Base-by-base conservation (phyloP, 2,888 invertebrate species). In the Tetropium fuscum region DNA sequence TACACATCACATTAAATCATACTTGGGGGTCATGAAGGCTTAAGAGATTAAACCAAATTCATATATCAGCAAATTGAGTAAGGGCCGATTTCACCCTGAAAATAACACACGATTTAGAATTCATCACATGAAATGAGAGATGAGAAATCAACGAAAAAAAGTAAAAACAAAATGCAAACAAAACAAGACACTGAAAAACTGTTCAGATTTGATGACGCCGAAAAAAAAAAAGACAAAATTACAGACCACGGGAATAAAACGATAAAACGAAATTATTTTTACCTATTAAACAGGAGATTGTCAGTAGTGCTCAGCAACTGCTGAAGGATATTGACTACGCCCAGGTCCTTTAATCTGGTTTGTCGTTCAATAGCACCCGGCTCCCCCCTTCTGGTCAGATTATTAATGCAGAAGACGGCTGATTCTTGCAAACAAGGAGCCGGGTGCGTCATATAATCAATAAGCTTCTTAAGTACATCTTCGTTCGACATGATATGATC, bases 401-500 rank as follows among this genome's bases (percentile, higher is more conserved):
- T 96, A 54, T 90, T 89, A 53, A 95, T 90, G 79, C 94, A 95
- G 83, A 93, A 93, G 66, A 95, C 88, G 25, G 97, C 94, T 48
- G 96, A 95, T 65, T 93, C 91, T 83, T 95, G 94, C 19, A 58
- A 59, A 55, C 22, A 93, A 58, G 90, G 88, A 80, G 94, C 93
- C 8, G 90, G 89, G 79, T 94, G 92, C 73, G 91, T 81, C 91
- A 97, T 89, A 79, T 95, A 97, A 78, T 92, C 93, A 65, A 91
- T 91, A 11, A 97, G 84, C 81, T 96, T 96, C 76, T 92, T 90
- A 34, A 97, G 84, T 25, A 97, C 92, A 74, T 95, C 94, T 76
- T 95, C 95, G 78, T 96, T 95, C 16, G 90, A 91, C 93, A 97
- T 96, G 48, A 97, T 95, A 74, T 92, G 92, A 74, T 94, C 94